Evolutionary conservation across 2,888 invertebrate species (phyloP), one percentile per base, ranked within the genome.

Genomic region (Spodoptera exigua): DNA sequence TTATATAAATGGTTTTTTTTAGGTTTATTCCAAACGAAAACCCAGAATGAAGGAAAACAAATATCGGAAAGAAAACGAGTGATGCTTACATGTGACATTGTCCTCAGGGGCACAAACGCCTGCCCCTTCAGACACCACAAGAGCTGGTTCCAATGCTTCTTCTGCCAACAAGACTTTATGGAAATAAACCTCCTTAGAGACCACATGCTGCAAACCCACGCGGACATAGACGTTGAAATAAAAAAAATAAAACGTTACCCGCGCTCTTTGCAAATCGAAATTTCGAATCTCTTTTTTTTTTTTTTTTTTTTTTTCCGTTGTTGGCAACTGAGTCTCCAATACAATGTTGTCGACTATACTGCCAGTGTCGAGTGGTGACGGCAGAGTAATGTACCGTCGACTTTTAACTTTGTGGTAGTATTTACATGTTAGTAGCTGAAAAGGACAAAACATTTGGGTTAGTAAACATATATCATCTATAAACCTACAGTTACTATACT

Each of bases 141-240:
- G 37, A 92, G 92, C 72, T 93, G 93, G 92, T 93, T 93, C 78
- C 91, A 87, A 65, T 93, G 93, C 46, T 92, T 93, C 72, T 93
- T 87, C 78, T 93, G 93, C 70, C 76, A 81, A 1, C 70, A 88
- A 71, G 87, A 89, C 46, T 92, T 91, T 61, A 90, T 92, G 85
- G 88, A 89, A 36, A 85, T 92, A 16, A 82, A 83, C 40, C 61
- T 83, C 5, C 78, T 93, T 0, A 79, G 88, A 63, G 65, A 68
- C 0, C 93, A 93, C 64, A 88, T 80, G 0, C 37, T 74, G 1
- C 62, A 76, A 54, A 69, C 64, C 0, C 93, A 93, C 51, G 11
- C 74, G 0, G 78, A 91, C 44, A 61, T 89, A 2, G 86, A 86
- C 3, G 70, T 70, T 0, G 91, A 90, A 80, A 70, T 91, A 44